Evolutionary conservation across 2,113 vertebrate species (phyloP).

Genomic region (Tonatia bakeri): DNA sequence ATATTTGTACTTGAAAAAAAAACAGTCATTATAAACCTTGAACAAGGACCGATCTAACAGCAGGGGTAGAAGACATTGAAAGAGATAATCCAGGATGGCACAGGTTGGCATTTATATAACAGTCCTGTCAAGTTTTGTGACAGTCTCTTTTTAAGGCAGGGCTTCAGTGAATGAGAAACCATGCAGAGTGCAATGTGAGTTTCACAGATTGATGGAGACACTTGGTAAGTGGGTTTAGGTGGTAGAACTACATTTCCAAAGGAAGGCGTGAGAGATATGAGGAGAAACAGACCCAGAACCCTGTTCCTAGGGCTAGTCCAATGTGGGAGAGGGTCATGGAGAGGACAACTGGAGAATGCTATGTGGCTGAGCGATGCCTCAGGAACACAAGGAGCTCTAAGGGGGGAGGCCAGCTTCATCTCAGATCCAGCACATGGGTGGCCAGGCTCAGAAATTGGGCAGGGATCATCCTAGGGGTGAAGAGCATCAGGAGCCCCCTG

Average conservation of each 20-base stretch:
- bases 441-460: not conserved
- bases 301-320: not conserved
- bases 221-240: not conserved
- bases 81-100: not conserved
- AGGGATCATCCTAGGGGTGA: not conserved
- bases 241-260: not conserved
- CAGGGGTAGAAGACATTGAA: not conserved
- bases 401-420: not conserved
- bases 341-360: not conserved
- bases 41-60: not conserved
- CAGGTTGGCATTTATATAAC: not conserved
- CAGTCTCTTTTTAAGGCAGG: not conserved
- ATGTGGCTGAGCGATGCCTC: not conserved
- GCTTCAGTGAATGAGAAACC: not conserved
- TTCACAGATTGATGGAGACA: not conserved
- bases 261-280: not conserved
- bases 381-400: not conserved
- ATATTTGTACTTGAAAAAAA: not conserved
- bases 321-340: not conserved
- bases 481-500: not conserved
- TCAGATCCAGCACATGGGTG: not conserved
- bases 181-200: not conserved
- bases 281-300: not conserved
- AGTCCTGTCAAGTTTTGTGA: not conserved
- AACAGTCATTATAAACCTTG: not conserved